Evolutionary conservation across 1,140 invertebrate species (phyloP).

Genomic region (Fopius arisanus): DNA sequence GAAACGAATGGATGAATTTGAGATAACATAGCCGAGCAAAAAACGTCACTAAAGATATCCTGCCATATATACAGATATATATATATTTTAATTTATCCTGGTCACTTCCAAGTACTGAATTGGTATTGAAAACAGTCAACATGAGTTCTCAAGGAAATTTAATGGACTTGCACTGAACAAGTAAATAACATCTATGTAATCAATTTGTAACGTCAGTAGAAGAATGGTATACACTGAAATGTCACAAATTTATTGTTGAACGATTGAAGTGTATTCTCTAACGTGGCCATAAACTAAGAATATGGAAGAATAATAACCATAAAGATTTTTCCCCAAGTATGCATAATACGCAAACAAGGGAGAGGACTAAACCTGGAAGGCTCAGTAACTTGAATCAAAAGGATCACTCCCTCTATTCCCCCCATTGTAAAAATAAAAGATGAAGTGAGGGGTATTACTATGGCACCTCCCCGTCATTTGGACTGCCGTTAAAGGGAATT

Average conservation of each 20-base stretch:
- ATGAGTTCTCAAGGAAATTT: too few species aligned
- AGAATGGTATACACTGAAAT: too few species aligned
- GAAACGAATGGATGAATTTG: too few species aligned
- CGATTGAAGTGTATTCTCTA: neutral
- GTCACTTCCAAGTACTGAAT: too few species aligned
- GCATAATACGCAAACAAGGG: neutral
- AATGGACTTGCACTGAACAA: too few species aligned
- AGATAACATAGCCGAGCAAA: too few species aligned
- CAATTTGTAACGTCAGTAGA: too few species aligned
- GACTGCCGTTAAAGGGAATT: constrained; percentile 22
- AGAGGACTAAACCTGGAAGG: neutral
- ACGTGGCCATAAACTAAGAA: neutral
- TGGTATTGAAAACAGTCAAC: too few species aligned
- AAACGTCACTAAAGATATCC: too few species aligned
- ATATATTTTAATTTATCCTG: too few species aligned
- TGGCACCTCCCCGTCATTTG: constrained; percentile 26
- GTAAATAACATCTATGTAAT: too few species aligned
- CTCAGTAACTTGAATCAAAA: neutral
- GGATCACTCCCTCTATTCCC: neutral
- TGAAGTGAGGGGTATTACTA: neutral
- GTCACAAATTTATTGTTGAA: neutral
- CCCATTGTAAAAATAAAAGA: constrained; percentile 2
- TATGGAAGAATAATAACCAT: neutral
- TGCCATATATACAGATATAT: too few species aligned
- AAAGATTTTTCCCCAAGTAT: neutral